Percentiles rank a stretch among this genome's conserved stretches.
Conservation (phyloP, 2,113 vertebrate species). For the Poecile atricapillus region DNA sequence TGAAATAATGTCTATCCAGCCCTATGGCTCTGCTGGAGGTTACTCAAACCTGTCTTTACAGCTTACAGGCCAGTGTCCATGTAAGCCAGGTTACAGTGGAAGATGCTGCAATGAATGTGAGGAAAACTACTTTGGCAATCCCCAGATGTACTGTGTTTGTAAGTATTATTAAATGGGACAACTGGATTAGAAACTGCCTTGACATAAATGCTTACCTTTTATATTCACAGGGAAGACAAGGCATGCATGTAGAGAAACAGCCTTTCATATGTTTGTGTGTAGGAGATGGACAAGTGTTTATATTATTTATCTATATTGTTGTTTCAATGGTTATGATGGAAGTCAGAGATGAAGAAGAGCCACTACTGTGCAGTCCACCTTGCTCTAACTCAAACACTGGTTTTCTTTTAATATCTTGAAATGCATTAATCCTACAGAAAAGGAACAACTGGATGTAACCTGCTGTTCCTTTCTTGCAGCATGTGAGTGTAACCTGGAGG, state of each 20-base stretch:
- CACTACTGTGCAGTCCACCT: background rate
- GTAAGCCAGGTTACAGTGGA: constrained; percentile 78
- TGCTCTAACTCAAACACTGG: background rate
- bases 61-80: constrained; percentile 84
- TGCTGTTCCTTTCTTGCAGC: constrained; percentile 63
- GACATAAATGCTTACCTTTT: background rate
- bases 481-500: constrained; percentile 80
- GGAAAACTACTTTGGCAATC: constrained; percentile 80
- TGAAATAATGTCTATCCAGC: background rate
- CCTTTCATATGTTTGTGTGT: background rate
- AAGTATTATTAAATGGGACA: constrained; percentile 48
- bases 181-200: background rate
- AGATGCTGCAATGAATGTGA: constrained; percentile 76
- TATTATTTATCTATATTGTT: background rate
- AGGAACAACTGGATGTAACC: background rate
- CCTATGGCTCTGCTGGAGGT: background rate
- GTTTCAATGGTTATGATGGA: background rate
- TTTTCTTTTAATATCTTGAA: background rate
- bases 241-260: background rate
- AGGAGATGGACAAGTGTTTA: background rate
- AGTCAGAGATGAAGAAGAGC: background rate
- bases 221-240: background rate
- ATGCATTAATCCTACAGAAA: background rate
- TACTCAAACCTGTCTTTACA: constrained; percentile 60
- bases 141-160: constrained; percentile 74